Evolutionary conservation across 2,888 invertebrate genomes (phyloP), one percentile per base, ranked within the genome.

Genomic region (Timandra comae): DNA sequence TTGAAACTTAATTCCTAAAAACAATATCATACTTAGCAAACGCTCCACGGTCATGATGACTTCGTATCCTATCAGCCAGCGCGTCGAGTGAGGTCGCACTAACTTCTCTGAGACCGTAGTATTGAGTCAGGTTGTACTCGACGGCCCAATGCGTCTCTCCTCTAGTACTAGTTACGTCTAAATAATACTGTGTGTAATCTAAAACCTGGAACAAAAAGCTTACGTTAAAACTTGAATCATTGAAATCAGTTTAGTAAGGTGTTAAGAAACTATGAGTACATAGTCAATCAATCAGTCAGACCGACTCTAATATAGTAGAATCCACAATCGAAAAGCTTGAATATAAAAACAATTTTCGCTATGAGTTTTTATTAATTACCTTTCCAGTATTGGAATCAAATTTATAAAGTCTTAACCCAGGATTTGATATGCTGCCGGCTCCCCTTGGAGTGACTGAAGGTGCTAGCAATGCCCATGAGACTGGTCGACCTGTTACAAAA

Each of bases 401-500:
- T 80, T 95, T 94, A 84, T 95, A 96, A 43, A 96, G 90, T 53
- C 97, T 90, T 62, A 97, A 81, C 44, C 95, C 95, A 8, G 96
- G 97, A 79, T 97, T 97, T 72, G 95, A 96, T 55, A 93, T 90
- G 38, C 93, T 92, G 44, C 92, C 90, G 38, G 93, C 91, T 48
- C 93, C 91, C 75, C 93, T 90, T 0, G 98, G 97, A 16, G 96
- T 95, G 43, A 98, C 90, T 29, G 97, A 94, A 24, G 97, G 97
- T 8, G 96, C 93, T 57, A 97, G 87, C 81, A 97, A 90, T 48
- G 93, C 91, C 91, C 96, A 94, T 8, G 95, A 95, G 27, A 95
- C 91, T 28, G 97, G 95, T 46, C 89, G 89, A 57, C 93, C 94
- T 94, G 75, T 23, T 64, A 66, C 29, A 38, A 42, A 27, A 30